Evolutionary conservation across 2,113 vertebrate genomes (phyloP), one percentile per base, ranked within the genome.

Genomic region (Chiloscyllium plagiosum): DNA sequence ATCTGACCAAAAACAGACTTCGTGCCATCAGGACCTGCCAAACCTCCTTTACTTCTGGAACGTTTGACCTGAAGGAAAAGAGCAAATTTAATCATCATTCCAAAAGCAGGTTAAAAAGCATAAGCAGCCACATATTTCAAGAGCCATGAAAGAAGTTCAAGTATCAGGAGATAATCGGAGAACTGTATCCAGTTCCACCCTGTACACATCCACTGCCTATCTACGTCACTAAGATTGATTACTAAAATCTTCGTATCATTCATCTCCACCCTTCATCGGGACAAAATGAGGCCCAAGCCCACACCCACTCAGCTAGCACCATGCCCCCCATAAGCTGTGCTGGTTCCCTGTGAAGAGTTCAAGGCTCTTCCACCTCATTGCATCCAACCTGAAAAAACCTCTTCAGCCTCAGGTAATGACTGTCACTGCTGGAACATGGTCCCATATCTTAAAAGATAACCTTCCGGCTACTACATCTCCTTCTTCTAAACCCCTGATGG

Each of bases 1-100:
- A 99, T 99, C 97, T 99, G 99, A 92, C 99, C 99, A 96, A 99
- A 99, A 15, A 99, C 99, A 24, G 99, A 99, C 97, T 99, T 99
- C 65, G 99, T 99, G 95, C 99, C 99, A 17, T 99, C 99, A 0
- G 99, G 99, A 86, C 99, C 99, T 0, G 99, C 99, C 68, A 99
- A 97, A 29, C 99, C 99, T 5, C 99, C 99, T 98, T 99, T 99
- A 97, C 99, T 99, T 50, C 99, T 98, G 0, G 99, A 99, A n/a
- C 99, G 99, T 96, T 99, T 99, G 83, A 99, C 99, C 99, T 99
- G 94, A 93, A 89, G 56, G 37, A 50, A 78, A 33, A 95, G 26
- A 65, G 42, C 42, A 86, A 56, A 26, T 61, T 47, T 37, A 92
- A 22, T 24, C 17, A 72, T 56, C 12, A 52, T 17, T 42, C 29